Base-by-base conservation (phyloP, 2,113 vertebrate species). In the Tyrannus savana region DNA sequence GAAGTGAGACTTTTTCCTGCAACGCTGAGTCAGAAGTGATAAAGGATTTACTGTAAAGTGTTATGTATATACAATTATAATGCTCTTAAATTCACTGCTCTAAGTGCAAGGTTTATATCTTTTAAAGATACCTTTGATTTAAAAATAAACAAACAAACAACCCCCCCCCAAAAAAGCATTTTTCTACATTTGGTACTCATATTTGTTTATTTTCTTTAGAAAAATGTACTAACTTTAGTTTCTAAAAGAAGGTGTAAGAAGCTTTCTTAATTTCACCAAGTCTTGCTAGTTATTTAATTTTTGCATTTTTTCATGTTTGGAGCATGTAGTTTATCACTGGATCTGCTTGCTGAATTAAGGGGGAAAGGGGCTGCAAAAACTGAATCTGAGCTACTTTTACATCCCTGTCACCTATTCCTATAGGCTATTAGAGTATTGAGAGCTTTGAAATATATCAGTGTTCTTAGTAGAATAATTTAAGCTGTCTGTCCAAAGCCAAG, bases 201-300 rank as follows among this genome's bases (percentile, higher is more conserved):
- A 52, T 46, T 58, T 50, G 35, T 42, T 33, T 59, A n/a, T 82
- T 82, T 67, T 28, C 17, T 41, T 28, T 30, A 63, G 25, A 30
- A 41, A 63, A 63, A 39, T 41, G 10, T 62, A 19, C 37, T 62
- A 55, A 62, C 4, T 72, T 55, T 58, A 18, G 41, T 63, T 93
- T 75, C 19, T 52, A 63, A 58, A 87, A 58, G 28, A 52, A 52
- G 3, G 10, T 1, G 3, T 66, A 72, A 76, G 41, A 81, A 93
- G 58, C 17, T 25, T 14, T 0, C 8, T 12, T 68, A 35, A 4
- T 90, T 69, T 80, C 27, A 50, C 17, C 14, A n/a, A 1, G 0
- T 24, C 9, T 59, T 89, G 1, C 3, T 62, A 18, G 5, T 53
- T 28, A 17, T 68, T 64, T 66, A 5, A 17, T 25, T 74, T 83